Base-by-base conservation (phyloP, 2,797 vertebrate species). In the Girardinus metallicus region DNA sequence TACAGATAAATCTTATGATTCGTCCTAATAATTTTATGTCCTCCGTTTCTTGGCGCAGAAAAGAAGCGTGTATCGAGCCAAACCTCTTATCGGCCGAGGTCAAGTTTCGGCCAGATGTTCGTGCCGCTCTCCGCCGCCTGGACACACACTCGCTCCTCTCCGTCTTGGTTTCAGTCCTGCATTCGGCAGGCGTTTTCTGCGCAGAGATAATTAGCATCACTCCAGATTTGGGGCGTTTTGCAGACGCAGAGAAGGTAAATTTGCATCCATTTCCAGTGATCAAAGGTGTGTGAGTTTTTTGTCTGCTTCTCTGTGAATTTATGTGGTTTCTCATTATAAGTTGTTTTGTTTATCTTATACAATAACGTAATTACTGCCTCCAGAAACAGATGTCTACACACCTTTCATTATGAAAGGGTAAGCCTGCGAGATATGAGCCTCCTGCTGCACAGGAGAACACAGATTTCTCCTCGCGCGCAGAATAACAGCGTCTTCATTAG, bases 341-440 rank as follows among this genome's bases (percentile, higher is more conserved):
- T 85, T 92, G 89, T 90, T 87, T 93, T 94, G 92, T 93, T 94
- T 92, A 77, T 93, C 80, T 91, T 86, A 85, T 87, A 90, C 90
- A 88, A 85, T 93, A 93, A 93, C 89, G 91, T 94, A 94, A 95
- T 95, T 93, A 91, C 91, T 74, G 90, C 90, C 90, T 83, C 89
- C 90, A 88, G 91, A 94, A 95, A 93, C 91, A 93, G 93, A 95
- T 93, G 93, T 92, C 90, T 90, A 79, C 18, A 86, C 91, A 93
- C 89, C 90, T 93, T 93, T 94, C 88, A 89, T 92, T 90, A 91
- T 83, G 84, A 85, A 80, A 88, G 90, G 85, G 78, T 81, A 46
- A 70, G 79, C 87, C 82, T 47, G 75, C 26, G 4, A 86, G 88
- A 93, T 91, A 88, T 89, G 87, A 91, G 85, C 85, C 88, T 76